These are phyloP conservation scores for Anarrhichthys ocellatus DNA, from an alignment of 2,113 vertebrate species.

Conservation along the genomic window DNA sequence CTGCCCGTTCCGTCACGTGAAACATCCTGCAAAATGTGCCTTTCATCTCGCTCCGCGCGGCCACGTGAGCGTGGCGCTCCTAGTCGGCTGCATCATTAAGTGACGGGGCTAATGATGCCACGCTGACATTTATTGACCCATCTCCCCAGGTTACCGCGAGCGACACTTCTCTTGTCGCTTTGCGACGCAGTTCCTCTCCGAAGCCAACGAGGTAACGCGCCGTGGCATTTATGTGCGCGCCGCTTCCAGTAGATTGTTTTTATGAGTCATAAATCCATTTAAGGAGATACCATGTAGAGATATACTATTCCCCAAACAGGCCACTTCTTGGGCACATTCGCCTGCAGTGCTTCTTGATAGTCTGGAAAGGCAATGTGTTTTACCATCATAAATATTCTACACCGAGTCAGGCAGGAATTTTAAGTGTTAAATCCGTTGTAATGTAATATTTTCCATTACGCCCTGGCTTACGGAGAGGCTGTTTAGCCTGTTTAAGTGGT, in stretches of 20 bases:
- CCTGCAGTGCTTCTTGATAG: conserved; percentile 53
- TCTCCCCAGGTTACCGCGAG: conserved; percentile 55
- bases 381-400: conserved; percentile 68
- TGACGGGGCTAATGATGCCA: conserved; percentile 63
- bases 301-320: conserved; percentile 53
- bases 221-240: conserved; percentile 49
- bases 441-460: conserved; percentile 60
- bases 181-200: conserved; percentile 41
- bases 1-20: conserved; percentile 21
- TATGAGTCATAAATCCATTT: conserved; percentile 75
- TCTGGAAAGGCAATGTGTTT: conserved; percentile 53
- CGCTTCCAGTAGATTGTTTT: conserved; percentile 62
- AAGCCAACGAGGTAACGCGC: conserved; percentile 35
- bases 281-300: conserved; percentile 62
- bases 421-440: conserved; percentile 56
- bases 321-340: conserved; percentile 50
- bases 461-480: conserved; percentile 25
- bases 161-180: conserved; percentile 42
- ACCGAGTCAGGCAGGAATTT: conserved; percentile 44
- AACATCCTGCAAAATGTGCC: neutral
- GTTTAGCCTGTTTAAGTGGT: conserved; percentile 39
- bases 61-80: conserved; percentile 5
- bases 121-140: conserved; percentile 73
- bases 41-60: conserved; percentile 19
- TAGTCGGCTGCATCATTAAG: conserved; percentile 42